Evolutionary conservation across 2,888 invertebrate genomes (phyloP).

Genomic region (Synergus gifuensis): DNA sequence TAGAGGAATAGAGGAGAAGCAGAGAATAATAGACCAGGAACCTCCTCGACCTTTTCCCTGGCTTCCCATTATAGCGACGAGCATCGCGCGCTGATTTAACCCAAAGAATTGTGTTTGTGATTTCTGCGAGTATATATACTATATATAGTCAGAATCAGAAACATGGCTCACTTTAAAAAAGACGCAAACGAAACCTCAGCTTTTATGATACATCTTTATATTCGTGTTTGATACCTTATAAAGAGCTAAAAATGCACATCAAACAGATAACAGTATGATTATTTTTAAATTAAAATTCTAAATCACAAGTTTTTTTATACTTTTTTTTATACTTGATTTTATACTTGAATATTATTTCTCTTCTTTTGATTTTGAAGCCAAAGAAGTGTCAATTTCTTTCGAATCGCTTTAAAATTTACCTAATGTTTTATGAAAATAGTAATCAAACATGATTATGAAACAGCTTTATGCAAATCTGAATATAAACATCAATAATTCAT

Average conservation of each 20-base stretch:
- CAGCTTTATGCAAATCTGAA: neutral
- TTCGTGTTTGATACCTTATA: too few species aligned
- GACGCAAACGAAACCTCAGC: neutral
- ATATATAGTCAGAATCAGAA: neutral
- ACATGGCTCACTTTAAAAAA: neutral
- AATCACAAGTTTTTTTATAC: too few species aligned
- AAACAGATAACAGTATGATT: too few species aligned
- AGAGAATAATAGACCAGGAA: constrained; percentile 43
- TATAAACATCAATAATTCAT: constrained; percentile 1
- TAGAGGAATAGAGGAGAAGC: constrained; percentile 49
- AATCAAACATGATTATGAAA: neutral
- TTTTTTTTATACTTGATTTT: too few species aligned
- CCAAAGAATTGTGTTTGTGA: constrained; percentile 1
- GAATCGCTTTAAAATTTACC: too few species aligned
- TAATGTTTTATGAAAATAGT: neutral
- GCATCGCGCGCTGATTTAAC: constrained; percentile 8
- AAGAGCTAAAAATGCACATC: too few species aligned
- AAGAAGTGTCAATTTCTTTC: too few species aligned
- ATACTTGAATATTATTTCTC: too few species aligned
- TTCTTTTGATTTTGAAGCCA: too few species aligned
- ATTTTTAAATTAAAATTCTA: too few species aligned
- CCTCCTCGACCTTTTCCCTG: constrained; percentile 48
- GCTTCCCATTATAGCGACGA: constrained; percentile 57
- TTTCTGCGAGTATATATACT: neutral
- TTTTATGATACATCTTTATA: neutral